These are phyloP conservation scores for Sander vitreus DNA, from an alignment of 2,113 vertebrate species.

Conservation along the genomic window DNA sequence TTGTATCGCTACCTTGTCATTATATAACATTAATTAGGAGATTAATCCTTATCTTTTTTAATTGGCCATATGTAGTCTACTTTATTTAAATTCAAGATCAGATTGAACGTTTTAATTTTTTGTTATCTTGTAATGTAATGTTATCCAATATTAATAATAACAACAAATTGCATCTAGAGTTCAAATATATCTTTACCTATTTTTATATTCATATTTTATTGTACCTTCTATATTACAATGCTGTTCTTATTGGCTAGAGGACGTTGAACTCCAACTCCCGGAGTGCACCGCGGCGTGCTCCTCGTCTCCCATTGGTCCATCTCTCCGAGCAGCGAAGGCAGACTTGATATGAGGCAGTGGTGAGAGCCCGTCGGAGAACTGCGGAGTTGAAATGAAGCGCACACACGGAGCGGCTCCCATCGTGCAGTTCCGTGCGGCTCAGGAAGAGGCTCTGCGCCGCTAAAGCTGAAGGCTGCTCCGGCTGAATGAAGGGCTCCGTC, in stretches of 20 bases:
- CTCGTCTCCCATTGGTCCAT: conserved; percentile 76
- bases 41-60: not conserved
- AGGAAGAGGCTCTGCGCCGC: conserved; percentile 58
- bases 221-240: not conserved
- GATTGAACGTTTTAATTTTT: not conserved
- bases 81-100: not conserved
- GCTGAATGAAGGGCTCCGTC: conserved; percentile 82
- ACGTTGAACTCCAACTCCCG: conserved; percentile 75
- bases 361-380: conserved; percentile 61
- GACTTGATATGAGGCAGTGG: conserved; percentile 66
- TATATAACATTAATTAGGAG: not conserved
- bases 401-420: conserved; percentile 52
- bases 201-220: not conserved
- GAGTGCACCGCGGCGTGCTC: conserved; percentile 39
- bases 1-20: not conserved
- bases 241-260: not conserved
- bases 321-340: conserved; percentile 68
- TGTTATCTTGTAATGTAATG: not conserved
- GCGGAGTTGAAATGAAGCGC: conserved; percentile 65
- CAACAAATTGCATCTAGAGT: not conserved
- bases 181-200: not conserved
- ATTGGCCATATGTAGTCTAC: not conserved
- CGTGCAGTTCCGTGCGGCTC: conserved; percentile 49
- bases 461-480: conserved; percentile 68
- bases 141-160: not conserved